These are phyloP conservation scores for Peromyscus melanophrys DNA, from an alignment of 2,797 vertebrate genomes.

Conservation along the genomic window DNA sequence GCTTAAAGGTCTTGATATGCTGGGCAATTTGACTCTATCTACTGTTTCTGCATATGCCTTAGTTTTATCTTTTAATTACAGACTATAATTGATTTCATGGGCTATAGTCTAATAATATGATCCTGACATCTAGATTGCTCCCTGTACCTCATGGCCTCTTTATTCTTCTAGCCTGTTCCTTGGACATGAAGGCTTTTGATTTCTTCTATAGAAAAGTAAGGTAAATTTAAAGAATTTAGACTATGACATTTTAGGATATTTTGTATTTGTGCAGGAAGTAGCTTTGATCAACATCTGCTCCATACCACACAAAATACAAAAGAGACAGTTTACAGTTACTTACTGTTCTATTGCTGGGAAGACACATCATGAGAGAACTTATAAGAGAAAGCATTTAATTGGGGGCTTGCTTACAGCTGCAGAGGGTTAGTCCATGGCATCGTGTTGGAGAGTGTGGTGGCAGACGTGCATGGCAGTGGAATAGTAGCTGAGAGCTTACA, in stretches of 20 bases:
- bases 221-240: constrained; percentile 34
- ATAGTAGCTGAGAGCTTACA: neutral
- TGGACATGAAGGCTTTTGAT: neutral
- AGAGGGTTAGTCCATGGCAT: neutral
- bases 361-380: neutral
- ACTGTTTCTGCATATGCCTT: neutral
- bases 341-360: neutral
- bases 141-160: neutral
- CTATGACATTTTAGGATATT: neutral
- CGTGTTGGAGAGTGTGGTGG: neutral
- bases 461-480: neutral
- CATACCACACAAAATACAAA: neutral
- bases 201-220: constrained; percentile 2
- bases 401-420: neutral
- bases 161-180: neutral
- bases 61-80: neutral
- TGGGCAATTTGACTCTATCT: neutral
- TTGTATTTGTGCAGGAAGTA: constrained; percentile 29
- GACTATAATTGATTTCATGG: neutral
- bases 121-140: neutral
- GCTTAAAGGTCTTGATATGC: neutral
- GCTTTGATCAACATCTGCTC: neutral
- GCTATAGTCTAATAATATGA: neutral
- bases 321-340: neutral
- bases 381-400: neutral